Evolutionary conservation across 2,113 vertebrate genomes (phyloP).

Genomic region (Periophthalmodon schlosseri): DNA sequence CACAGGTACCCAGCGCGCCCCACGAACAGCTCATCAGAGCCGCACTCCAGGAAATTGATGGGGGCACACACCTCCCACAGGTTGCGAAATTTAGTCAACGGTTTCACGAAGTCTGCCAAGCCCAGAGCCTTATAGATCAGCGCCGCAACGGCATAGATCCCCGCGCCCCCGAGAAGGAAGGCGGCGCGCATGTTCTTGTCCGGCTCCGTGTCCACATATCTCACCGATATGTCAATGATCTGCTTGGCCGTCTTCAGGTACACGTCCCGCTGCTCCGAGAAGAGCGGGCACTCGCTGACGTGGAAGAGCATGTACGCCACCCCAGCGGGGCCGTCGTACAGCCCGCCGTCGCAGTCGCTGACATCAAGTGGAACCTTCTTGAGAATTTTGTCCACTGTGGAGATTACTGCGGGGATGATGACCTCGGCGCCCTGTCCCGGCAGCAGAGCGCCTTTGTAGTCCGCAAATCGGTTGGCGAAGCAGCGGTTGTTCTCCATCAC

Average conservation of each 20-base stretch:
- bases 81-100: conserved; percentile 83
- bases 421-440: conserved; percentile 74
- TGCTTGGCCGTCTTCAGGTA: conserved; percentile 83
- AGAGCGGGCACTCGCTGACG: conserved; percentile 83
- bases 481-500: conserved; percentile 85
- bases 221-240: conserved; percentile 83
- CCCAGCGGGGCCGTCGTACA: conserved; percentile 85
- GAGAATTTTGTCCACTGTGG: conserved; percentile 82
- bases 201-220: conserved; percentile 79
- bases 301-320: conserved; percentile 89
- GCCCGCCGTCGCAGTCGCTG: conserved; percentile 79
- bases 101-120: conserved; percentile 78
- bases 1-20: conserved; percentile 88
- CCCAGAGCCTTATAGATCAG: conserved; percentile 85
- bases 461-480: conserved; percentile 86
- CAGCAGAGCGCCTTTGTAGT: conserved; percentile 83
- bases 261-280: conserved; percentile 76
- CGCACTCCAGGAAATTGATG: conserved; percentile 85
- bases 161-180: conserved; percentile 85
- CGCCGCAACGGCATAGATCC: conserved; percentile 84
- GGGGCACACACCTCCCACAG: conserved; percentile 83
- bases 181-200: conserved; percentile 84
- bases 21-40: conserved; percentile 90
- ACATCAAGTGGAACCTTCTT: conserved; percentile 71
- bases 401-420: conserved; percentile 76